Evolutionary conservation across 2,888 invertebrate genomes (phyloP).

Genomic region (Cantharis flavilabris): DNA sequence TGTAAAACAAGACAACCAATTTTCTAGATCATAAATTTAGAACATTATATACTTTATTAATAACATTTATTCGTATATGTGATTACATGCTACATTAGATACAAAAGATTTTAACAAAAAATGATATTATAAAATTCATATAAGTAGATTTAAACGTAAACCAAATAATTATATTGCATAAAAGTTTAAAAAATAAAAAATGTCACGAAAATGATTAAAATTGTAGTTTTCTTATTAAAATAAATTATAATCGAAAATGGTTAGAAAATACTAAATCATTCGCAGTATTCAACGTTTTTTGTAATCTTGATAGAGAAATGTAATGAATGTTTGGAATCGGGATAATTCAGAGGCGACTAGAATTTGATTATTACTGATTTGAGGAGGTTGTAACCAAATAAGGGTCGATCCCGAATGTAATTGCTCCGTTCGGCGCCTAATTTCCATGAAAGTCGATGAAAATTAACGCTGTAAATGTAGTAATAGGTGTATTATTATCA

Average conservation of each 20-base stretch:
- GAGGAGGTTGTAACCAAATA: constrained; percentile 16
- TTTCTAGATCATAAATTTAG: background rate
- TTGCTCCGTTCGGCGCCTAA: constrained; percentile 20
- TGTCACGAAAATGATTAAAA: background rate
- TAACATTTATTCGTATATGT: background rate
- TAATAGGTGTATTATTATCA: constrained; percentile 1
- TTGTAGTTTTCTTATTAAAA: background rate
- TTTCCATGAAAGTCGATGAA: constrained; percentile 6
- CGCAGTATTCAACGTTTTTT: background rate
- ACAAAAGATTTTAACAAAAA: background rate
- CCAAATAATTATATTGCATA: background rate
- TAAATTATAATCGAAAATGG: background rate
- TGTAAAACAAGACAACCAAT: background rate
- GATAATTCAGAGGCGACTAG: constrained; percentile 25
- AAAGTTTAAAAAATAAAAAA: background rate
- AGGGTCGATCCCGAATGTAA: constrained; percentile 17
- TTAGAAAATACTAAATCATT: background rate
- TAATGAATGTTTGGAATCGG: constrained; percentile 15
- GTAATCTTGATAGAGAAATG: constrained; percentile 1
- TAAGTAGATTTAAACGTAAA: background rate
- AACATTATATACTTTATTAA: background rate
- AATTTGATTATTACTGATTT: constrained; percentile 25
- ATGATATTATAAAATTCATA: background rate
- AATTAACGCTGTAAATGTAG: constrained; percentile 9
- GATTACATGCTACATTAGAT: background rate